A percentile compares a stretch with the other conserved stretches of the same genome.
These are phyloP conservation scores for Gryllus bimaculatus DNA, from an alignment of 1,140 invertebrate genomes.

Conservation along the genomic window DNA sequence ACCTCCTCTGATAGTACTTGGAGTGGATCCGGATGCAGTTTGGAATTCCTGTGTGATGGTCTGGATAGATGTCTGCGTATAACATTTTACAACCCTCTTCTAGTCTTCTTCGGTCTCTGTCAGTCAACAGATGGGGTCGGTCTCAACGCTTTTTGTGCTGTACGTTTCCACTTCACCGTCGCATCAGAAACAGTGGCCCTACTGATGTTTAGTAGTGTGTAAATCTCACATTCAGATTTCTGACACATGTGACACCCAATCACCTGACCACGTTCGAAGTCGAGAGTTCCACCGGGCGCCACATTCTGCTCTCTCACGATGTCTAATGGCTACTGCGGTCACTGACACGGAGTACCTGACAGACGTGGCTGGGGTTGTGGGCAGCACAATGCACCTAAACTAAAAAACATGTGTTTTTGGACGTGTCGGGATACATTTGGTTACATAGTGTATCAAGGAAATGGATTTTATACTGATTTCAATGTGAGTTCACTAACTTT, in stretches of 20 bases:
- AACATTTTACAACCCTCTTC: neutral
- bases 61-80: neutral
- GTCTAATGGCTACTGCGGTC: neutral
- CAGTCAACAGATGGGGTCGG: neutral
- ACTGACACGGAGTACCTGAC: neutral
- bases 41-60: conserved; percentile 13
- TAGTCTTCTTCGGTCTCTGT: neutral
- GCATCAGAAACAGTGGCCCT: neutral
- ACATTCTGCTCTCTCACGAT: neutral
- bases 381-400: too few species aligned
- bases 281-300: neutral
- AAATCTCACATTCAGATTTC: neutral
- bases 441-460: too few species aligned
- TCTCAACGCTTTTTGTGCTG: neutral
- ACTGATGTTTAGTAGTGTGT: too few species aligned
- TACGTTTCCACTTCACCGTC: neutral
- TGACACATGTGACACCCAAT: neutral
- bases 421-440: too few species aligned
- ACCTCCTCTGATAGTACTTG: neutral
- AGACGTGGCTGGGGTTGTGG: too few species aligned
- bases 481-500: too few species aligned
- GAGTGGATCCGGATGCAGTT: neutral
- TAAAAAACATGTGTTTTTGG: too few species aligned
- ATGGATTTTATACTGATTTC: too few species aligned
- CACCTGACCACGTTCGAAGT: neutral